Percentiles rank a stretch among this genome's conserved stretches.
These are phyloP conservation scores for Balanococcus diminutus DNA, from an alignment of 2,888 invertebrate genomes.

Conservation along the genomic window DNA sequence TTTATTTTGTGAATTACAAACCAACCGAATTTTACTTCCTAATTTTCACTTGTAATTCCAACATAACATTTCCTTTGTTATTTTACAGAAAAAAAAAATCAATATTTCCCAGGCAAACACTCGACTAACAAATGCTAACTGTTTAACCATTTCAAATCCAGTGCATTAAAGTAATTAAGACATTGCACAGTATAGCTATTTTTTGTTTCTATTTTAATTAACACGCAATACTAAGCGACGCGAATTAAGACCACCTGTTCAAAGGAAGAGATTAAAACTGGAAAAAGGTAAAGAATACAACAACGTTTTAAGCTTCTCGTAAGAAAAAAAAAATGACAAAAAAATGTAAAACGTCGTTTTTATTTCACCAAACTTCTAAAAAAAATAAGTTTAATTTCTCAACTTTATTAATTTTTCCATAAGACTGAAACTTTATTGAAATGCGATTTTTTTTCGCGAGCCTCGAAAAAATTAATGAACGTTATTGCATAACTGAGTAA, in stretches of 20 bases:
- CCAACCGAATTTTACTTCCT: background rate
- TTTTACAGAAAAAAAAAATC: background rate
- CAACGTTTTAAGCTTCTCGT: background rate
- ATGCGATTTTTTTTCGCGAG: background rate
- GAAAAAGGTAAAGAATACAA: background rate
- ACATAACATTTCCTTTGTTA: background rate
- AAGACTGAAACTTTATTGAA: background rate
- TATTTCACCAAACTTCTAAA: background rate
- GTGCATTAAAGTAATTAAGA: constrained; percentile 16
- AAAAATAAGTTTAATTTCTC: background rate
- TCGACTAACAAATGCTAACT: background rate
- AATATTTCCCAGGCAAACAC: background rate
- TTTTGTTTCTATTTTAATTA: constrained; percentile 13
- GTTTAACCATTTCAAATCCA: background rate
- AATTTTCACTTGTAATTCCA: background rate
- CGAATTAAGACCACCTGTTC: constrained; percentile 19
- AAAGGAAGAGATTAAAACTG: background rate
- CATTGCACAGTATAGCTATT: background rate
- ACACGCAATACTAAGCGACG: background rate
- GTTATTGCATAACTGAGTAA: background rate
- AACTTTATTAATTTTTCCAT: background rate
- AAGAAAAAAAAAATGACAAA: background rate
- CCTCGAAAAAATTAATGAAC: background rate
- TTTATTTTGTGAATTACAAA: background rate
- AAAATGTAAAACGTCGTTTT: background rate